Percentiles rank a stretch among this genome's conserved stretches.
phyloP scores from a whole-genome alignment of 2,797 vertebrate species.

The Eupleurogrammus muticus region DNA sequence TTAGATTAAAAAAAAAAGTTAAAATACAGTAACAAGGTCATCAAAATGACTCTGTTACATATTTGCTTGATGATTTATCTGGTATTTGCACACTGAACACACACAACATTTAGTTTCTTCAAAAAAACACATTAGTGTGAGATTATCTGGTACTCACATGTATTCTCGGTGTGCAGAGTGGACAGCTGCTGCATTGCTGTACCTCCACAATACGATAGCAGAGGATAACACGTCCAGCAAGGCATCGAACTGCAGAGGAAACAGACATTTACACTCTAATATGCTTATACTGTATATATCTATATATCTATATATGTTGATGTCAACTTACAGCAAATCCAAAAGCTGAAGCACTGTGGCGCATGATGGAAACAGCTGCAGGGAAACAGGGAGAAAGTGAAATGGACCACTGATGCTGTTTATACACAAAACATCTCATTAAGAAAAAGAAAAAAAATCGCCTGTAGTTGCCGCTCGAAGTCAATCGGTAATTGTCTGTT shows the following conservation, averaged over 20 bases:
- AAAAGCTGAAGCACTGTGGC: conserved; percentile 97
- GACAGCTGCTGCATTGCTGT: conserved; percentile 95
- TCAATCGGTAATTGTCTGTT: neutral
- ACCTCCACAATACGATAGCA: conserved; percentile 97
- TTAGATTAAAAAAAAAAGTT: neutral
- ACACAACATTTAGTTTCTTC: too few relatives aligned
- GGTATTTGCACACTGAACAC: neutral
- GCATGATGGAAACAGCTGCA: conserved; percentile 96
- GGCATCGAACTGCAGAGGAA: conserved; percentile 91
- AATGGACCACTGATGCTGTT: neutral
- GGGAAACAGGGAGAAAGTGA: conserved; percentile 21
- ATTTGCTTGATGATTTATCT: neutral
- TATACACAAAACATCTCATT: neutral
- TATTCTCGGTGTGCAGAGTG: conserved; percentile 97
- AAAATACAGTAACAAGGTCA: neutral
- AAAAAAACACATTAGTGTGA: too few relatives aligned
- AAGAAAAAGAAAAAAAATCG: neutral
- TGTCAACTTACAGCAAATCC: conserved; percentile 99
- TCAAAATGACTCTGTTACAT: too few relatives aligned
- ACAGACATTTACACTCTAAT: neutral
- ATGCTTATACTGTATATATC: too few relatives aligned
- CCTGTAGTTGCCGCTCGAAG: neutral
- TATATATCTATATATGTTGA: too few relatives aligned
- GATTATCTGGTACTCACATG: conserved; percentile 87
- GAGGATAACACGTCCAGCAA: conserved; percentile 94